phyloP scores from a whole-genome alignment of 2,888 invertebrate species.

The Desoria tigrina region DNA sequence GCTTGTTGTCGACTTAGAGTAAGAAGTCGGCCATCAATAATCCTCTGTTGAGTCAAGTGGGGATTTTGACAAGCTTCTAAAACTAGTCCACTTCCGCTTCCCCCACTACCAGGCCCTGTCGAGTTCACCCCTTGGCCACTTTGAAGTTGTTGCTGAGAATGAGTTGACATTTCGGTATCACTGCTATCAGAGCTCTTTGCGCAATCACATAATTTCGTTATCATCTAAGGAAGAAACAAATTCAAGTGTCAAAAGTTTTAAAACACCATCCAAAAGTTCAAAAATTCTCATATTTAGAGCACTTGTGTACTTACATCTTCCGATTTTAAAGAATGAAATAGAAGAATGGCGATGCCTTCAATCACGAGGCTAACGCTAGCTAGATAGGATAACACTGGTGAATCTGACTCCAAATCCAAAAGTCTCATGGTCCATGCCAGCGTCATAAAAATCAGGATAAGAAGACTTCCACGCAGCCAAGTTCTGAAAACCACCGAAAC shows the following conservation, averaged over 20 bases:
- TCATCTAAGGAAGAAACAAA: slow-evolving; percentile 41
- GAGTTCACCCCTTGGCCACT: slow-evolving; percentile 39
- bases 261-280: background rate
- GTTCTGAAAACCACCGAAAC: slow-evolving; percentile 40
- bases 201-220: slow-evolving; percentile 54
- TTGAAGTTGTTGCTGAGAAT: slow-evolving; percentile 53
- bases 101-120: slow-evolving; percentile 34
- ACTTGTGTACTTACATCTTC: slow-evolving; percentile 52
- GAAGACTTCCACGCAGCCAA: slow-evolving; percentile 53
- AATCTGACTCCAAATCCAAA: slow-evolving; percentile 51
- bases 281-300: too few relatives aligned
- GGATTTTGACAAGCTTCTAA: slow-evolving; percentile 52
- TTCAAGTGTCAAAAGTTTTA: background rate
- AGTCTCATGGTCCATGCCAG: slow-evolving; percentile 53
- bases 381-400: slow-evolving; percentile 50
- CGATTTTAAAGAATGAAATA: slow-evolving; percentile 53
- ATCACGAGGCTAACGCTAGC: slow-evolving; percentile 51
- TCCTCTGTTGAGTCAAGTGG: slow-evolving; percentile 50
- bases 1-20: slow-evolving; percentile 50
- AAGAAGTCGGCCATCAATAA: slow-evolving; percentile 49
- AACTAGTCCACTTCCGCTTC: slow-evolving; percentile 25
- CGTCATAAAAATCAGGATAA: slow-evolving; percentile 53
- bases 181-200: slow-evolving; percentile 52
- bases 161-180: slow-evolving; percentile 54
- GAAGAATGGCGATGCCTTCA: slow-evolving; percentile 52